Conservation (phyloP, 35 echinoderm and acorn worm species). For the Strongylocentrotus purpuratus region DNA sequence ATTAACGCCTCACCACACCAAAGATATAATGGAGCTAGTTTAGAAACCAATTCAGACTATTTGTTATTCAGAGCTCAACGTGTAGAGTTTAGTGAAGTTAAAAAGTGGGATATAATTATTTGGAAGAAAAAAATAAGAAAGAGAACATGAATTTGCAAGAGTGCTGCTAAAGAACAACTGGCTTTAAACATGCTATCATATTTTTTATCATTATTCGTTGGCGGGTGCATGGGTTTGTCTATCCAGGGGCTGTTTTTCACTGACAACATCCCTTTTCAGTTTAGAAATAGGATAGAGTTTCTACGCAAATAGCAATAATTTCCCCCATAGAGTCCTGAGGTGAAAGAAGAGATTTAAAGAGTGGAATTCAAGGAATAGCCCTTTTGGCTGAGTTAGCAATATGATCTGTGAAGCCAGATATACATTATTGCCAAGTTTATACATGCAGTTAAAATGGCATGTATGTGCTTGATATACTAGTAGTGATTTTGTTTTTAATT, state of each 20-base stretch:
- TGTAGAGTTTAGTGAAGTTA: too few relatives aligned
- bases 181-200: background rate
- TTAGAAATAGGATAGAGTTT: background rate
- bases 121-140: background rate
- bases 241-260: background rate
- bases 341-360: constrained; percentile 13
- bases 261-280: background rate
- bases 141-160: background rate
- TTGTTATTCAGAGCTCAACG: background rate
- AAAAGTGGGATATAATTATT: background rate
- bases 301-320: constrained; percentile 15
- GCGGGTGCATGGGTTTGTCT: background rate
- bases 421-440: background rate
- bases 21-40: background rate
- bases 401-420: background rate
- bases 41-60: background rate
- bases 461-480: background rate
- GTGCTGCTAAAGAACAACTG: background rate
- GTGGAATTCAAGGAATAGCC: background rate
- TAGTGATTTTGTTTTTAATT: too few relatives aligned
- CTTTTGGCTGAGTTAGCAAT: too few relatives aligned
- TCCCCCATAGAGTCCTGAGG: background rate
- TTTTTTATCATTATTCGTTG: background rate
- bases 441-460: background rate
- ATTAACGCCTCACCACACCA: background rate